Conservation (phyloP, 2,888 invertebrate genomes). For the Meliscaeva auricollis region DNA sequence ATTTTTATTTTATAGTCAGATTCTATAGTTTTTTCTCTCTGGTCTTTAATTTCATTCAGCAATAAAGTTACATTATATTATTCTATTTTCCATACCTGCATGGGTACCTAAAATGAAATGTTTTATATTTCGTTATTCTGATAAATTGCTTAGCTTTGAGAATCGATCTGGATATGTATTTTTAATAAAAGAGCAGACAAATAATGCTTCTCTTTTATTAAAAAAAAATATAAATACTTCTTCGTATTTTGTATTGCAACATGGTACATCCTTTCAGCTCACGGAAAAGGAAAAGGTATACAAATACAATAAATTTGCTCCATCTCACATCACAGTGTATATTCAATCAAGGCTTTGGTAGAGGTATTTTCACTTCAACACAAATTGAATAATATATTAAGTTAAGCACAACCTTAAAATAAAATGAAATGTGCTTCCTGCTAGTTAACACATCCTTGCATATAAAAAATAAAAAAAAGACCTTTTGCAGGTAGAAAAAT, state of each 20-base stretch:
- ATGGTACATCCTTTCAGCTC: neutral
- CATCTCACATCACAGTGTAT: neutral
- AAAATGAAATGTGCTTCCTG: neutral
- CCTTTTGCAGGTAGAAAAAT: neutral
- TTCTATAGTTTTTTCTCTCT: too few species aligned
- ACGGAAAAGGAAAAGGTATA: neutral
- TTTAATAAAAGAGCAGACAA: neutral
- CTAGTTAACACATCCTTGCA: slow-evolving; percentile 3
- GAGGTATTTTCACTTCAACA: neutral
- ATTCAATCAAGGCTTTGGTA: neutral
- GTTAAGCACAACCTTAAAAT: neutral
- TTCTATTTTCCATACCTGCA: too few species aligned
- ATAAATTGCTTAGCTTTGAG: neutral
- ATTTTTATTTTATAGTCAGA: neutral
- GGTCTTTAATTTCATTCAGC: too few species aligned
- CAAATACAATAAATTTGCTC: neutral
- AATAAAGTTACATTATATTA: too few species aligned
- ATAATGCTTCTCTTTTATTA: slow-evolving; percentile 1
- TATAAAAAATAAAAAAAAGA: neutral
- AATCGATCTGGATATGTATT: neutral
- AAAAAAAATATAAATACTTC: neutral
- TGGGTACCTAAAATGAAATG: neutral
- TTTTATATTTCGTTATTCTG: neutral
- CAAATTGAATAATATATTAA: slow-evolving; percentile 19
- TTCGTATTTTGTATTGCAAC: neutral